Percentiles rank a stretch among this genome's conserved stretches.
phyloP scores from a whole-genome alignment of 2,797 vertebrate species.

The Acrocephalus scirpaceus region DNA sequence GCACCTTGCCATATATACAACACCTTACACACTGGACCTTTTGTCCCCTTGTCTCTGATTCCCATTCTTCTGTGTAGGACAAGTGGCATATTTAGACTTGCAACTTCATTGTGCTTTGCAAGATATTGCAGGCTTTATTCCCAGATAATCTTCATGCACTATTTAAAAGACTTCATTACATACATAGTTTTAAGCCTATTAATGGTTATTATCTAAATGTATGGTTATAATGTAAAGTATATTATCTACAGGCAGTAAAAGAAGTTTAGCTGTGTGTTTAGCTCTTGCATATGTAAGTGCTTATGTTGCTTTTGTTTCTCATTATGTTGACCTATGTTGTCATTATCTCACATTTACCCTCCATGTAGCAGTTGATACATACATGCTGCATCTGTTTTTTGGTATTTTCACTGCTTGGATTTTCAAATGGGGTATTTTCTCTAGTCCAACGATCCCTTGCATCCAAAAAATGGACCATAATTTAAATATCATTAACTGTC shows the following conservation, averaged over 20 bases:
- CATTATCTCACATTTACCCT: background rate
- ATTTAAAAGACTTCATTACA: background rate
- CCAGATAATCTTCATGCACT: background rate
- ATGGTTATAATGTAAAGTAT: background rate
- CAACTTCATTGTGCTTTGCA: background rate
- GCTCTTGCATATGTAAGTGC: background rate
- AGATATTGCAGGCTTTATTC: background rate
- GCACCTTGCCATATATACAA: background rate
- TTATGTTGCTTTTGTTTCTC: background rate
- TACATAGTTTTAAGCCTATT: background rate
- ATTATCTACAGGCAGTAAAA: background rate
- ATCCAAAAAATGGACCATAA: background rate
- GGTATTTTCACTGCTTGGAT: background rate
- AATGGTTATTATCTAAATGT: background rate
- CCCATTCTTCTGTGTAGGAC: background rate
- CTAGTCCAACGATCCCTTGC: background rate
- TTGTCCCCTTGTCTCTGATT: background rate
- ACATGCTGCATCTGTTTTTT: background rate
- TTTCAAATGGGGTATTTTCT: background rate
- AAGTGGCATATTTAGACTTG: background rate
- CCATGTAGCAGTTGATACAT: background rate
- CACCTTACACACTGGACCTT: background rate
- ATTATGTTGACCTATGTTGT: background rate
- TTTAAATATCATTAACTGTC: background rate
- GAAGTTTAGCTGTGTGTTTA: background rate